Conservation (phyloP, 1,140 invertebrate genomes). For the Drosophila nebulosa region DNA sequence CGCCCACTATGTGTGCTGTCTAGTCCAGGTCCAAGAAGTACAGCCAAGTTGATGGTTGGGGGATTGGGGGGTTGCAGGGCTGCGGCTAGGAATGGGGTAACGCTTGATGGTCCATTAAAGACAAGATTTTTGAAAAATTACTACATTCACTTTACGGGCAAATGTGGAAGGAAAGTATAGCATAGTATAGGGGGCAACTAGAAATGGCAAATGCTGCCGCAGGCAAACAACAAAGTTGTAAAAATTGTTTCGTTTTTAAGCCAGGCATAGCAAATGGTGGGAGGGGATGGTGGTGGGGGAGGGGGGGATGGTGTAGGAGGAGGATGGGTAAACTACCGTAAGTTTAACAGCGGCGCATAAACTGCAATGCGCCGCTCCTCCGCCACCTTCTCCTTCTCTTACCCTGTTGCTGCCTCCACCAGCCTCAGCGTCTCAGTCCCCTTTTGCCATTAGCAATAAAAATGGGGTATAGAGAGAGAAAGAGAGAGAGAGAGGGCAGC, state of each 20-base stretch:
- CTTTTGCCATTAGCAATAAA: conserved; percentile 71
- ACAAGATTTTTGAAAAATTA: conserved; percentile 80
- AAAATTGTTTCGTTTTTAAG: conserved; percentile 80
- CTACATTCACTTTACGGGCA: conserved; percentile 61
- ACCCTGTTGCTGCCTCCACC: background rate
- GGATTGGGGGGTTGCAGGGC: background rate
- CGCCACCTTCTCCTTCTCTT: too few relatives aligned
- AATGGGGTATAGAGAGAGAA: conserved; percentile 31
- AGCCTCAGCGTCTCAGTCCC: background rate
- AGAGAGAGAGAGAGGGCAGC: background rate
- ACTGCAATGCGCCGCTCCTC: conserved; percentile 50
- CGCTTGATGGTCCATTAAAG: conserved; percentile 80
- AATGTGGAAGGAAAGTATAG: background rate
- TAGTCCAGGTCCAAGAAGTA: conserved; percentile 49
- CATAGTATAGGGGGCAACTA: conserved; percentile 38
- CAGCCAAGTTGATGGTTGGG: conserved; percentile 16
- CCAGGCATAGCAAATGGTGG: conserved; percentile 9
- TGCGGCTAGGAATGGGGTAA: conserved; percentile 14
- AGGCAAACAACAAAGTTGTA: conserved; percentile 80
- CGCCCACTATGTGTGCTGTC: background rate
- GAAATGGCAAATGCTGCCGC: conserved; percentile 61
- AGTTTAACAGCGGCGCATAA: conserved; percentile 75
- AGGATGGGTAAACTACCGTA: conserved; percentile 63
- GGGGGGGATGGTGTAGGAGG: background rate
- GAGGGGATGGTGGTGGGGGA: background rate